Conservation (phyloP, 2,888 invertebrate species). For the Pelosia muscerda region DNA sequence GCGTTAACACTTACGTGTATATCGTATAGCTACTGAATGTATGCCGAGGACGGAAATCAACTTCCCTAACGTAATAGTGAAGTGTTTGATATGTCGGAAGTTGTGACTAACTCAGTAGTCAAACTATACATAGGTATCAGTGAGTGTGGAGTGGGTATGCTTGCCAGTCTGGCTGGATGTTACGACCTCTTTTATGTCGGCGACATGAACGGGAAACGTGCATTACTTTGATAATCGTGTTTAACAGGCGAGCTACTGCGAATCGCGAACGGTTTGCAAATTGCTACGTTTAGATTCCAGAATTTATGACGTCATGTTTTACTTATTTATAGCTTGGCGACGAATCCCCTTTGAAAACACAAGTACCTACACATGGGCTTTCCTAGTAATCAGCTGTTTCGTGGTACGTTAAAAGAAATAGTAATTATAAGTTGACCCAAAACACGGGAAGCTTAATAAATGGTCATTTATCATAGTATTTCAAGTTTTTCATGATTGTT, state of each 20-base stretch:
- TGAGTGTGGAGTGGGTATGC: constrained; percentile 21
- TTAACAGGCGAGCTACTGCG: constrained; percentile 31
- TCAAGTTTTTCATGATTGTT: not conserved
- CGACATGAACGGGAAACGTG: constrained; percentile 46
- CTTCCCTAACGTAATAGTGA: constrained; percentile 66
- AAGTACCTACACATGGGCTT: not conserved
- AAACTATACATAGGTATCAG: constrained; percentile 35
- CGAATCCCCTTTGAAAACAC: not conserved
- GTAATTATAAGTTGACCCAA: constrained; percentile 3
- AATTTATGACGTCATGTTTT: constrained; percentile 9
- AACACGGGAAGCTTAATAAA: not conserved
- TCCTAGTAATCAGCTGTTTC: not conserved
- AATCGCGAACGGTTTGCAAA: constrained; percentile 27
- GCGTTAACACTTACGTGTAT: constrained; percentile 39
- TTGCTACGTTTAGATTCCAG: constrained; percentile 15
- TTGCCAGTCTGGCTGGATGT: constrained; percentile 51
- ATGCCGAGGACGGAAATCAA: constrained; percentile 59
- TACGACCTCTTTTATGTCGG: constrained; percentile 46
- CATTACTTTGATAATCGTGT: constrained; percentile 47
- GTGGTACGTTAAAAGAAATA: not conserved
- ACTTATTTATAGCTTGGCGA: not conserved
- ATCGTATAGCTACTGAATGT: constrained; percentile 27
- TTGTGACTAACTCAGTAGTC: constrained; percentile 59
- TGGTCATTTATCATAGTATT: not conserved
- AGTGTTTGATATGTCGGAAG: constrained; percentile 68